Conservation (phyloP, 2,888 invertebrate species). For the Augiades crinisus region DNA sequence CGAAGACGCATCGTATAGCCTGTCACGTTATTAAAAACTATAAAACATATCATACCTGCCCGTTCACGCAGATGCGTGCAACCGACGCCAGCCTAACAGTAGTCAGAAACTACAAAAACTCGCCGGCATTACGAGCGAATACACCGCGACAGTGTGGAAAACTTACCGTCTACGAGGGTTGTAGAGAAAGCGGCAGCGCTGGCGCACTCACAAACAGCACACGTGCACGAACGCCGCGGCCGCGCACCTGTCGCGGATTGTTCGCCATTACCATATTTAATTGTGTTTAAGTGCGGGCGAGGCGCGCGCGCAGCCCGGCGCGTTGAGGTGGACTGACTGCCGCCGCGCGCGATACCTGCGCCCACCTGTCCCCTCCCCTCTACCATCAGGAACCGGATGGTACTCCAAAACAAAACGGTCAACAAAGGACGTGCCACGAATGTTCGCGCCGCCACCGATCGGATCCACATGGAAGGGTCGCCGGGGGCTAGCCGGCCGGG, state of each 20-base stretch:
- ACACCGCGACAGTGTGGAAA: constrained; percentile 42
- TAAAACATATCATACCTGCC: constrained; percentile 62
- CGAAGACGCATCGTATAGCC: constrained; percentile 54
- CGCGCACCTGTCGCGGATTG: constrained; percentile 80
- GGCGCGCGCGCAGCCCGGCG: constrained; percentile 74
- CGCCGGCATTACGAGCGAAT: constrained; percentile 43
- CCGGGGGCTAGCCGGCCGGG: constrained; percentile 43
- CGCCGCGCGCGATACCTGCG: constrained; percentile 73
- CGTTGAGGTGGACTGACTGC: constrained; percentile 70
- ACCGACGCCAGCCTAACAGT: constrained; percentile 52
- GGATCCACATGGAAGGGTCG: constrained; percentile 52
- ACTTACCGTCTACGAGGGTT: constrained; percentile 58
- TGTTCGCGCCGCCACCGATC: constrained; percentile 71
- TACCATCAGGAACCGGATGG: constrained; percentile 79
- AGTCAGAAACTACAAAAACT: constrained; percentile 56
- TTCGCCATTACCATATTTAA: constrained; percentile 71
- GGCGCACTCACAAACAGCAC: constrained; percentile 79
- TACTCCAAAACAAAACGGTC: constrained; percentile 80
- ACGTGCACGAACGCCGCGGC: constrained; percentile 76
- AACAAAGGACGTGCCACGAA: constrained; percentile 80
- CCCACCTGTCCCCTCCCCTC: constrained; percentile 77
- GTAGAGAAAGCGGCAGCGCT: constrained; percentile 53
- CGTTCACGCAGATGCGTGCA: constrained; percentile 73
- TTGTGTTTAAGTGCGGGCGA: constrained; percentile 55
- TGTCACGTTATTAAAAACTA: constrained; percentile 51